Evolutionary conservation across 1,140 invertebrate genomes (phyloP).

Genomic region (Leptinotarsa defecta): DNA sequence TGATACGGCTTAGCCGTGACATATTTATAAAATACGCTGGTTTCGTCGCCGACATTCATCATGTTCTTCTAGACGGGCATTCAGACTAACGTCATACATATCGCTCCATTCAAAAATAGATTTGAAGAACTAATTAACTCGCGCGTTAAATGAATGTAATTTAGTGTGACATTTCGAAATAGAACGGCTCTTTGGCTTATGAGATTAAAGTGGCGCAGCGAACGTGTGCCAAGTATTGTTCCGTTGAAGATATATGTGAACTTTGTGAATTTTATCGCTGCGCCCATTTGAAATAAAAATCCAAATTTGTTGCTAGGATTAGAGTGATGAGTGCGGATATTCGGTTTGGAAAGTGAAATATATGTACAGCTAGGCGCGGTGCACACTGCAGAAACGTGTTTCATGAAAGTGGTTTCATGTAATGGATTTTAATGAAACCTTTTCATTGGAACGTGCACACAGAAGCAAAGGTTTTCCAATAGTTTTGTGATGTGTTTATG

Average conservation of each 20-base stretch:
- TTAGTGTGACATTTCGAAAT: constrained; percentile 3
- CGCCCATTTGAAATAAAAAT: too few relatives aligned
- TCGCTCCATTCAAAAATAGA: background rate
- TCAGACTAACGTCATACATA: background rate
- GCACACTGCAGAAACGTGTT: too few relatives aligned
- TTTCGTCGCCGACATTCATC: constrained; percentile 21
- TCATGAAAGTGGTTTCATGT: too few relatives aligned
- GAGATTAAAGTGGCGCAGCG: background rate
- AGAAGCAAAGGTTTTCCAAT: too few relatives aligned
- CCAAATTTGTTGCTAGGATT: too few relatives aligned
- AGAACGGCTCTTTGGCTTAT: background rate
- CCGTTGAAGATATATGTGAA: background rate
- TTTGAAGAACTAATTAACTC: constrained; percentile 1
- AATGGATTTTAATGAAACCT: too few relatives aligned
- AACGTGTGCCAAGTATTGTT: background rate
- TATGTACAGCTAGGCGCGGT: too few relatives aligned
- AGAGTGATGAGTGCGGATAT: too few relatives aligned
- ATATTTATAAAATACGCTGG: constrained; percentile 41
- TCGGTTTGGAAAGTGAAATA: too few relatives aligned
- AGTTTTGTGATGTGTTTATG: too few relatives aligned
- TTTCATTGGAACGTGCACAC: too few relatives aligned
- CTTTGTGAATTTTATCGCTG: too few relatives aligned
- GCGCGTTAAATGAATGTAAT: background rate
- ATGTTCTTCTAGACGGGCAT: constrained; percentile 12
- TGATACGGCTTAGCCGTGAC: constrained; percentile 37